Evolutionary conservation across 2,797 vertebrate species (phyloP).

Genomic region (Carduelis carduelis): DNA sequence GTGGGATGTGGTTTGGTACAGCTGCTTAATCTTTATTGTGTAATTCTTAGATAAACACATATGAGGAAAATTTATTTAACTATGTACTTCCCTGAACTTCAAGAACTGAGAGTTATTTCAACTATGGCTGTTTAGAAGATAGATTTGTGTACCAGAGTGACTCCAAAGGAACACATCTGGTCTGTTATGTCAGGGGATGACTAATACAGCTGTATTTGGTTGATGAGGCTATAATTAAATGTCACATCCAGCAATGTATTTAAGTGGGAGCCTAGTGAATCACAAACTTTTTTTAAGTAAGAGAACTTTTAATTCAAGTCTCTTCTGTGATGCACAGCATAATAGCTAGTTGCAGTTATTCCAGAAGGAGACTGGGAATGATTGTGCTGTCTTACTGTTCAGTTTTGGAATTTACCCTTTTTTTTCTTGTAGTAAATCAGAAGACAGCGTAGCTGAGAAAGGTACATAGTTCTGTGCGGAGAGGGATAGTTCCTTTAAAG

Average conservation of each 20-base stretch:
- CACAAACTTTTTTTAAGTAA: not conserved
- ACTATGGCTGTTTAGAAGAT: not conserved
- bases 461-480: conserved; percentile 70
- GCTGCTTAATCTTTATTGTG: not conserved
- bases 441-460: conserved; percentile 68
- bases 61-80: not conserved
- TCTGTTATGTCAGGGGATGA: not conserved
- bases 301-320: not conserved
- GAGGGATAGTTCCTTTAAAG: not conserved
- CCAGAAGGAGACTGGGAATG: not conserved
- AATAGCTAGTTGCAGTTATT: not conserved
- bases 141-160: not conserved
- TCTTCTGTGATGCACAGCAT: not conserved
- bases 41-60: not conserved
- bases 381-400: not conserved
- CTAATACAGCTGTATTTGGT: not conserved
- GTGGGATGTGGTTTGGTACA: not conserved
- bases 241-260: not conserved
- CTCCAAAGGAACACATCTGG: not conserved
- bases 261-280: not conserved
- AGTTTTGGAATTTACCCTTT: not conserved
- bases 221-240: not conserved
- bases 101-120: not conserved
- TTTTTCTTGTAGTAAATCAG: conserved; percentile 73
- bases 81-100: fast-evolving